Conservation (phyloP, 1,140 invertebrate genomes). For the Lasioglossum albipes region DNA sequence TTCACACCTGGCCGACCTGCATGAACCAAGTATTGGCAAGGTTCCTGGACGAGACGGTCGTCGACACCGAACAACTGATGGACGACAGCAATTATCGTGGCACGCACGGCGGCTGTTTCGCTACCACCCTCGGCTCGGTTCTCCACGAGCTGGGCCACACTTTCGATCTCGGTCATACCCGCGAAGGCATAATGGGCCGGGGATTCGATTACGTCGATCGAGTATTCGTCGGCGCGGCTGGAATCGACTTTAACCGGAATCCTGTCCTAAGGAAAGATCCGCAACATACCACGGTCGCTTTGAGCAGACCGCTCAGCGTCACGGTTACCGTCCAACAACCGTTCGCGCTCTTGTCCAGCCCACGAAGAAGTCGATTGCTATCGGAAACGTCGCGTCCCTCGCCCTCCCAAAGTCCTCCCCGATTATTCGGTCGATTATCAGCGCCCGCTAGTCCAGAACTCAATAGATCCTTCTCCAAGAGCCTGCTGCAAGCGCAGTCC, state of each 20-base stretch:
- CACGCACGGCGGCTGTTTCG: conserved; percentile 92
- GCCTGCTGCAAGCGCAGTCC: conserved; percentile 41
- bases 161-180: conserved; percentile 95
- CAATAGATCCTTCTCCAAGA: conserved; percentile 74
- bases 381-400: conserved; percentile 73
- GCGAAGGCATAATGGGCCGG: conserved; percentile 95
- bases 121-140: conserved; percentile 95
- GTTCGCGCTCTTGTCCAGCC: conserved; percentile 48
- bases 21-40: conserved; percentile 83
- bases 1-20: conserved; percentile 92
- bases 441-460: conserved; percentile 77
- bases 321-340: conserved; percentile 75
- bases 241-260: conserved; percentile 76
- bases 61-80: conserved; percentile 88
- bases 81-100: conserved; percentile 94
- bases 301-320: conserved; percentile 75
- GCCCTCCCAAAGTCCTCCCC: conserved; percentile 38
- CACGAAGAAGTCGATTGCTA: conserved; percentile 70
- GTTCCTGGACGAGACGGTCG: conserved; percentile 82
- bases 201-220: conserved; percentile 94
- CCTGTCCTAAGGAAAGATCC: conserved; percentile 71
- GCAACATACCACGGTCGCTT: conserved; percentile 75
- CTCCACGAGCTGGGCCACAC: conserved; percentile 97
- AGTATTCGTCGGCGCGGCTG: conserved; percentile 83
- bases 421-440: conserved; percentile 69